Evolutionary conservation across 2,797 vertebrate species (phyloP), one percentile per base, ranked within the genome.

Genomic region (Liparis tanakae): DNA sequence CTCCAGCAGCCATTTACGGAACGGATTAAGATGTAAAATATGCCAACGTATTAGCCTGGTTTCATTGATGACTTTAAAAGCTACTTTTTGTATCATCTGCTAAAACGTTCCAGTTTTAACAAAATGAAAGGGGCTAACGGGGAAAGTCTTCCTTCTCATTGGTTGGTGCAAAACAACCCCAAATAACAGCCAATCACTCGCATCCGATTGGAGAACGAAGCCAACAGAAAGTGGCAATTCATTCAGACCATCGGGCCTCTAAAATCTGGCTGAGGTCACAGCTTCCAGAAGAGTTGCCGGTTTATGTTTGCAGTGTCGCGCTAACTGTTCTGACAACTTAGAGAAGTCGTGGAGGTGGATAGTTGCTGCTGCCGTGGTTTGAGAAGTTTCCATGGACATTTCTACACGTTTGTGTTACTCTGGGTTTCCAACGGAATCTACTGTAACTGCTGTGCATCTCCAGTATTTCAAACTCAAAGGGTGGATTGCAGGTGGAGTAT

Each of bases 381-480:
- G 22, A 41, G 37, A 55, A 36, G 60, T 73, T 65, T 60, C 59
- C 37, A 17, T 51, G 51, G 53, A 75, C 60, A 15, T 66, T 55
- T 76, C 50, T 2, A 54, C 43, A 2, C 20, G 36, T 76, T 18
- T 33, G 22, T 36, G 48, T 51, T 18, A 17, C 17, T 62, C 15
- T 43, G 15, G 15, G 61, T 63, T 62, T 17, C 33, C 25, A 17
- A n/a, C 51, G 10, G 17, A 50, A 51, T 72, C 55, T 39, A 33
- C 18, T 20, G 34, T 53, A 65, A 18, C 62, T 37, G 53, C 50
- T 44, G 69, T 75, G 34, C 46, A 70, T 75, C n/a, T 6, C 3
- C 33, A 59, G 50, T 70, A 9, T 75, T 61, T 63, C 0, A 59
- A n/a, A 46, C 41, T 59, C 36, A 62, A n/a, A n/a, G 48, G 36